Base-by-base conservation (phyloP, 2,888 invertebrate genomes). In the Melinaea marsaeus region DNA sequence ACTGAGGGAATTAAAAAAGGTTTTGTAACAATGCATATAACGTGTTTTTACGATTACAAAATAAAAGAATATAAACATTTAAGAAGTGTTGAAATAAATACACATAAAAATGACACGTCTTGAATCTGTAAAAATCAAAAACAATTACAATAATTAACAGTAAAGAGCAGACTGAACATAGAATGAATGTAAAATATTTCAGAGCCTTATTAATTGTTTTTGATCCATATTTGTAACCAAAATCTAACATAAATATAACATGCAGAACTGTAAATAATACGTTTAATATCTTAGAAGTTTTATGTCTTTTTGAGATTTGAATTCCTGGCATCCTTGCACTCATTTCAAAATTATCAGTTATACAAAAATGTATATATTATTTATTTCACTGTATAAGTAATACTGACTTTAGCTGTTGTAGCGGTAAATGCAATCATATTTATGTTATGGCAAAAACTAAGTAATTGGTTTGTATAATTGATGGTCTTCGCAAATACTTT, bases 151-250 rank as follows among this genome's bases (percentile, higher is more conserved):
- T 11, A 2, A 46, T 32, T n/a, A 46, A 46, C 13, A 58, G 4
- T 13, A 47, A 37, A 35, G 22, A 9, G 35, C 55, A 2, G 13
- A 11, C 9, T 4, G 13, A 51, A 35, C 45, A n/a, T 54, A 51
- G 55, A 3, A 58, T 55, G 54, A 2, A 58, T 7, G 55, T 57
- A 55, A 60, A 13, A 13, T 54, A 46, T 33, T 55, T 45, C 13
- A 58, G 6, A n/a, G 34, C 7, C 7, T 46, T 35, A 11, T 58
- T n/a, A 34, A 5, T 9, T 58, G 37, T 64, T 6, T 11, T 9
- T 13, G 64, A 58, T 4, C n/a, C 2, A 32, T 9, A 42, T 61
- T 34, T 64, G 35, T 55, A 64, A 7, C 64, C 64, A 32, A 60
- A 64, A 13, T 61, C 60, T 13, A 64, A 55, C 37, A 60, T 51